Evolutionary conservation across 2,113 vertebrate species (phyloP).

Genomic region (Aldabrachelys gigantea): DNA sequence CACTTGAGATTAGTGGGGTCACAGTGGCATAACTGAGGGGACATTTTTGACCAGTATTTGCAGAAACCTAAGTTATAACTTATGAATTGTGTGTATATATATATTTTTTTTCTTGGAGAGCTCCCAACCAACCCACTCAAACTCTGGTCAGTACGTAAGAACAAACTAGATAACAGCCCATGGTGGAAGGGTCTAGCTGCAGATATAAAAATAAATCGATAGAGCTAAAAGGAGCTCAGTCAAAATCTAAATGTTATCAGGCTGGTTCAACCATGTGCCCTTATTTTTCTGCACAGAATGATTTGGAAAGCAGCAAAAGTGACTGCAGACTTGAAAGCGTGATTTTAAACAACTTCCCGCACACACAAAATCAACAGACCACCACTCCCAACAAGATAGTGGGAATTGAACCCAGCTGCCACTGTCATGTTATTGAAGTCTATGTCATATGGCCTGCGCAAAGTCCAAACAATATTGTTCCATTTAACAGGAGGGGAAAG

Average conservation of each 20-base stretch:
- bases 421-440: not conserved
- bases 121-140: slow-evolving; percentile 12
- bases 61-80: not conserved
- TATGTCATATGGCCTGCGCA: rapidly evolving
- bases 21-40: not conserved
- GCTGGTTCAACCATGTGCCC: not conserved
- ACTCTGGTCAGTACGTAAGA: slow-evolving; percentile 2
- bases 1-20: not conserved
- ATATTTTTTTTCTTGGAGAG: not conserved
- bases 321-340: rapidly evolving
- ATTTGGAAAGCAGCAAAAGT: not conserved
- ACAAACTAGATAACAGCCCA: slow-evolving; percentile 23
- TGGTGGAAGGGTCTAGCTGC: not conserved
- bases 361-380: not conserved
- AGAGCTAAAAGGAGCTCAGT: not conserved
- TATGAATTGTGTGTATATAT: not conserved
- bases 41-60: slow-evolving; percentile 21
- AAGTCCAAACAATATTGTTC: not conserved
- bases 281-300: not conserved
- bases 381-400: not conserved
- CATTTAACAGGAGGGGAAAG: not conserved
- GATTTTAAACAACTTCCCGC: not conserved
- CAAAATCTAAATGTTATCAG: not conserved
- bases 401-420: not conserved
- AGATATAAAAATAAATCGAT: not conserved